These are phyloP conservation scores for Chironomus riparius DNA, from an alignment of 2,888 invertebrate genomes.

Conservation along the genomic window DNA sequence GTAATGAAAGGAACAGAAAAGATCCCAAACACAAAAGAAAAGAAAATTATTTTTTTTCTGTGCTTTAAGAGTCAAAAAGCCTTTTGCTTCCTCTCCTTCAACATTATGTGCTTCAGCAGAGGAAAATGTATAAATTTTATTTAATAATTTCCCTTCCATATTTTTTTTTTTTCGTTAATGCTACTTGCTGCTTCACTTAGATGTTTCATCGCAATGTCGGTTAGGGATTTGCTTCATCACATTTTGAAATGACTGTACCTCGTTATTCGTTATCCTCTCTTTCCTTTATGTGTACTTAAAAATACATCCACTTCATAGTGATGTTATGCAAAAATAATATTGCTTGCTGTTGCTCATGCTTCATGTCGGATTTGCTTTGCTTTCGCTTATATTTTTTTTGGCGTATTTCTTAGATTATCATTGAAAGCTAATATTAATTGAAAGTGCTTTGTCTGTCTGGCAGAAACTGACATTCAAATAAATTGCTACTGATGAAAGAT, in stretches of 20 bases:
- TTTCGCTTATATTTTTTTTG: background rate
- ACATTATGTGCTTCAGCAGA: background rate
- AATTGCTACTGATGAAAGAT: too few species aligned
- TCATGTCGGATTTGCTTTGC: background rate
- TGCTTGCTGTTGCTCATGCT: background rate
- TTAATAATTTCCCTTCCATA: background rate
- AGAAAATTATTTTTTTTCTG: background rate
- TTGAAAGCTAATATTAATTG: too few species aligned
- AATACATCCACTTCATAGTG: background rate
- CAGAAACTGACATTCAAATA: too few species aligned
- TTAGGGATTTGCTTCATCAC: background rate
- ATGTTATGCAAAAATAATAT: background rate
- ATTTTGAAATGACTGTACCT: background rate
- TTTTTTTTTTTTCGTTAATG: background rate
- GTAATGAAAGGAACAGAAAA: constrained; percentile 9
- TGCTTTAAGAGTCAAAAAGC: background rate
- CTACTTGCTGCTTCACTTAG: too few species aligned
- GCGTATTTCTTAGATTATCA: too few species aligned
- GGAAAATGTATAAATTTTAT: background rate
- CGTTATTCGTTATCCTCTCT: background rate
- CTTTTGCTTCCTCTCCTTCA: background rate
- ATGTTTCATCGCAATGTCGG: background rate
- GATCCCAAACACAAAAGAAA: background rate
- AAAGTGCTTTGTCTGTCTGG: too few species aligned
- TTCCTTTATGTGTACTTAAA: background rate